Percentiles rank a stretch among this genome's conserved stretches.
Conservation (phyloP, 2,888 invertebrate genomes). For the Drosophila longiperda region DNA sequence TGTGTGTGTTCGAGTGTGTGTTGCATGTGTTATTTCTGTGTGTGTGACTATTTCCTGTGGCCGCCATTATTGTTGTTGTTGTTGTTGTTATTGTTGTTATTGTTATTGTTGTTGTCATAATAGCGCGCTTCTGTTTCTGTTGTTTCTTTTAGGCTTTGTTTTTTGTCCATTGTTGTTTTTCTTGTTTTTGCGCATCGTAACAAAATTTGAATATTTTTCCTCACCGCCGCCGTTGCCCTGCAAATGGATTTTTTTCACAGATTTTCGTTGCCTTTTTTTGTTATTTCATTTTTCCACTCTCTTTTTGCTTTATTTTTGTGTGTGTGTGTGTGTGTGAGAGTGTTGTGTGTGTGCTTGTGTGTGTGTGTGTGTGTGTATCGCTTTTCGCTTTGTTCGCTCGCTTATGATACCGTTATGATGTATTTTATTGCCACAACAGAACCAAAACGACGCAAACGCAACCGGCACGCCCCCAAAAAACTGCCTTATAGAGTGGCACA, state of each 20-base stretch:
- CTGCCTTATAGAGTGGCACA: conserved; percentile 26
- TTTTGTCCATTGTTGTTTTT: conserved; percentile 57
- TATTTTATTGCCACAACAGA: conserved; percentile 80
- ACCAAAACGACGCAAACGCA: conserved; percentile 63
- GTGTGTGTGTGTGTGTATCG: conserved; percentile 63
- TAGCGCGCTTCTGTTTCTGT: conserved; percentile 62
- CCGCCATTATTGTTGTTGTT: conserved; percentile 73
- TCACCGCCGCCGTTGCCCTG: conserved; percentile 50
- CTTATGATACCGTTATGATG: conserved; percentile 82
- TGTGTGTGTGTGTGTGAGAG: background rate
- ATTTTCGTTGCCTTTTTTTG: conserved; percentile 76
- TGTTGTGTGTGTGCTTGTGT: conserved; percentile 8
- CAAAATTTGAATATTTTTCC: conserved; percentile 80
- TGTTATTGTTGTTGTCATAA: conserved; percentile 60
- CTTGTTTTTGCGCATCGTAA: conserved; percentile 77
- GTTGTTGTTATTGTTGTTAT: conserved; percentile 32
- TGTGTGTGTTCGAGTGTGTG: conserved; percentile 22
- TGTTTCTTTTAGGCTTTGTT: conserved; percentile 71
- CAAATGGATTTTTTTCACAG: conserved; percentile 81
- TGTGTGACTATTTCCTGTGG: conserved; percentile 78
- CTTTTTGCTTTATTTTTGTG: conserved; percentile 30
- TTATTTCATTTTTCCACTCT: conserved; percentile 22
- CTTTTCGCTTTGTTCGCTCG: conserved; percentile 78
- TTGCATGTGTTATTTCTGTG: conserved; percentile 41
- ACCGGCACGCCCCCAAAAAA: conserved; percentile 49